Percentiles rank a stretch among this genome's conserved stretches.
These are phyloP conservation scores for Pyrrhosoma nymphula DNA, from an alignment of 2,888 invertebrate species.

Conservation along the genomic window DNA sequence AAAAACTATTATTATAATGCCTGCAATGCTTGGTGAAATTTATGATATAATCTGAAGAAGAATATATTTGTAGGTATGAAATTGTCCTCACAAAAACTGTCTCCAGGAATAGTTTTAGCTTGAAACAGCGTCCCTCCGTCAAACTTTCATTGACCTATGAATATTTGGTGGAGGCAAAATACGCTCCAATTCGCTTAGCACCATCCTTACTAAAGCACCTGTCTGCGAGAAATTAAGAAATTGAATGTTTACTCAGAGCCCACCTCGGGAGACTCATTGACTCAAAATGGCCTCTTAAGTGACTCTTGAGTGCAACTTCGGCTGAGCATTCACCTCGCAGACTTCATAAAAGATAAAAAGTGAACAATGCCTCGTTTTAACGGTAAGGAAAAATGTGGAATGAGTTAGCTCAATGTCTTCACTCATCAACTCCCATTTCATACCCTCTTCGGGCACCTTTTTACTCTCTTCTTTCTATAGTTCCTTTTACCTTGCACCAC, in stretches of 20 bases:
- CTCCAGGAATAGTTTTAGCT: too few species aligned
- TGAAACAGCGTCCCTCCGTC: too few species aligned
- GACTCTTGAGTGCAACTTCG: not conserved
- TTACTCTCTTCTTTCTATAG: not conserved
- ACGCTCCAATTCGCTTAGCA: not conserved
- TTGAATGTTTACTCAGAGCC: not conserved
- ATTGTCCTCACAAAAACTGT: too few species aligned
- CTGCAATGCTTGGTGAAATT: too few species aligned
- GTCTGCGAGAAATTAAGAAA: not conserved
- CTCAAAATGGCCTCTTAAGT: not conserved
- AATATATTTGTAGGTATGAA: too few species aligned
- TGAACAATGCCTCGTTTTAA: not conserved
- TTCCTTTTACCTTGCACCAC: too few species aligned
- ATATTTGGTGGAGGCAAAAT: not conserved
- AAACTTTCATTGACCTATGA: too few species aligned
- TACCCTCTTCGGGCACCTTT: not conserved
- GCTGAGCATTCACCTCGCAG: not conserved
- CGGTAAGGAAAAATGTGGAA: not conserved
- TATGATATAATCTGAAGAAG: too few species aligned
- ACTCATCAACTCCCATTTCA: not conserved
- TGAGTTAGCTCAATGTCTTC: not conserved
- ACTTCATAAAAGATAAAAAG: not conserved
- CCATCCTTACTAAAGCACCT: not conserved
- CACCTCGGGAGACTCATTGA: not conserved
- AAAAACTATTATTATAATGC: too few species aligned